Percentiles rank a stretch among this genome's conserved stretches.
Evolutionary conservation across 2,797 vertebrate species (phyloP).

Genomic region (Spinibarbus caldwelli): DNA sequence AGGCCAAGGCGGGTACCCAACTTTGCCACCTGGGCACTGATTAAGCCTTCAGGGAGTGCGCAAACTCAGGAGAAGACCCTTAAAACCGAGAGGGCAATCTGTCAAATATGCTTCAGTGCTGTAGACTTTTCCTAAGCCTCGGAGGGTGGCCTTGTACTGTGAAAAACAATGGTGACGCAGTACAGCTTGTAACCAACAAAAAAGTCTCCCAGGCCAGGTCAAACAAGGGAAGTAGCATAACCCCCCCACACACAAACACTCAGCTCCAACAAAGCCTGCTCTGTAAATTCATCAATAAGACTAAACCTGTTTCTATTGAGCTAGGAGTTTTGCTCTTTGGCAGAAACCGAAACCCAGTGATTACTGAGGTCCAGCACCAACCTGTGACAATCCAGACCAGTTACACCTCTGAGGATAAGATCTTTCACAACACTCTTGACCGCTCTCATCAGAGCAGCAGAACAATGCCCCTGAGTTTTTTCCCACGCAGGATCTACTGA

Average conservation of each 20-base stretch:
- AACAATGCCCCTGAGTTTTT: constrained; percentile 62
- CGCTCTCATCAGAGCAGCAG: constrained; percentile 23
- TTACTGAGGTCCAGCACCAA: constrained; percentile 17
- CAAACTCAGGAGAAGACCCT: constrained; percentile 18
- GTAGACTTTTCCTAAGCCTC: neutral
- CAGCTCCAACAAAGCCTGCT: constrained; percentile 2
- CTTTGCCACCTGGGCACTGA: constrained; percentile 67
- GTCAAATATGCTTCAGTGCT: neutral
- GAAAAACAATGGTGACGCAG: neutral
- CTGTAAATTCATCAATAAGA: constrained; percentile 23
- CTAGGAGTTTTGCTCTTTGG: constrained; percentile 14
- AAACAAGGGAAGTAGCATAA: neutral
- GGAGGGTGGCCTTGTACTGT: neutral
- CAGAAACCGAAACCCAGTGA: constrained; percentile 30
- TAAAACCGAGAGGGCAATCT: neutral
- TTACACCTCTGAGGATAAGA: constrained; percentile 47
- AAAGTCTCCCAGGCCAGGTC: neutral
- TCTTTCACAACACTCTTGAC: constrained; percentile 48
- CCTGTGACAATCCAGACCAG: constrained; percentile 37
- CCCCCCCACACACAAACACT: neutral
- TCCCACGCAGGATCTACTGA: constrained; percentile 71
- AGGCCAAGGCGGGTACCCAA: constrained; percentile 61
- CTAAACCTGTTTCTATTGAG: constrained; percentile 20
- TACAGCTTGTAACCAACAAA: neutral
- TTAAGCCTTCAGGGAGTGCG: constrained; percentile 36